A percentile compares a stretch with the other conserved stretches of the same genome.
phyloP scores from a whole-genome alignment of 1,140 invertebrate genomes.

The Ips typographus region DNA sequence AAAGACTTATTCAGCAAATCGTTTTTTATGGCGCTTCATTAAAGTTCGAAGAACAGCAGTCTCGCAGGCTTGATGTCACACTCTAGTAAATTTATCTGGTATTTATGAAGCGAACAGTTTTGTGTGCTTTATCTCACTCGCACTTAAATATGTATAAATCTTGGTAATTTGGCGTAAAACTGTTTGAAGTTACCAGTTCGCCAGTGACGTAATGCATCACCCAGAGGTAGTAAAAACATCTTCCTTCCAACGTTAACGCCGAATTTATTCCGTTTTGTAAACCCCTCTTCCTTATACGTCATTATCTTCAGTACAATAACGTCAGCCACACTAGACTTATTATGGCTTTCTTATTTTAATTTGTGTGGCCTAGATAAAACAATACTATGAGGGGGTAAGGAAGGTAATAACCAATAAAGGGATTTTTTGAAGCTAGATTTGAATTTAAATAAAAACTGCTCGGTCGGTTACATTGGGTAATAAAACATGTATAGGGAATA shows the following conservation, averaged over 20 bases:
- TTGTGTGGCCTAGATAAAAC: background rate
- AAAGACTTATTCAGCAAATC: slow-evolving; percentile 28
- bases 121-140: slow-evolving; percentile 36
- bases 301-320: slow-evolving; percentile 33
- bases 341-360: slow-evolving; percentile 22
- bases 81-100: slow-evolving; percentile 42
- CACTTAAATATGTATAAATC: slow-evolving; percentile 41
- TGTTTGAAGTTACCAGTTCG: slow-evolving; percentile 37
- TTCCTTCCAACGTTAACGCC: slow-evolving; percentile 33
- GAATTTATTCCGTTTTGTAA: slow-evolving; percentile 40
- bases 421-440: background rate
- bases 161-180: slow-evolving; percentile 41
- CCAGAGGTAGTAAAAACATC: slow-evolving; percentile 38
- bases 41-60: slow-evolving; percentile 36
- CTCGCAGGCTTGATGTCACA: slow-evolving; percentile 39
- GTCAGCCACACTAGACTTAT: slow-evolving; percentile 32
- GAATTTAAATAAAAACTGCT: slow-evolving; percentile 13
- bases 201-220: slow-evolving; percentile 40
- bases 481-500: slow-evolving; percentile 10
- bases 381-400: no score
- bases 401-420: slow-evolving; percentile 11
- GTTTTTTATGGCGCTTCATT: slow-evolving; percentile 34
- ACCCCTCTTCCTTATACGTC: slow-evolving; percentile 30
- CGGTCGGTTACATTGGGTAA: slow-evolving; percentile 4
- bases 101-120: slow-evolving; percentile 39